phyloP scores from a whole-genome alignment of 2,888 invertebrate species.

The Drosophila borealis region DNA sequence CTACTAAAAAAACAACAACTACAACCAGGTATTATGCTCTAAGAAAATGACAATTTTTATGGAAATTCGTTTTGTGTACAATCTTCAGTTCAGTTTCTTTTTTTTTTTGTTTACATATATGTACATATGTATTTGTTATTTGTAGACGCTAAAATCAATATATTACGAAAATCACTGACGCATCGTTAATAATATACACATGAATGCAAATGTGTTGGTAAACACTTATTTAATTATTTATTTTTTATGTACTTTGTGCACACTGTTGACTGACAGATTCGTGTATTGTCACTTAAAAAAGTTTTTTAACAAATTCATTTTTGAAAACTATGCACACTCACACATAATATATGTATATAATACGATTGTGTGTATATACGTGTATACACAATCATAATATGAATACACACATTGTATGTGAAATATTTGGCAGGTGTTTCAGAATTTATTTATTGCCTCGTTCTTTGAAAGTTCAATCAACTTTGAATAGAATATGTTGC shows the following conservation, averaged over 20 bases:
- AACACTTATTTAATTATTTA: conserved; percentile 17
- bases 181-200: conserved; percentile 27
- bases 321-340: conserved; percentile 14
- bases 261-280: conserved; percentile 35
- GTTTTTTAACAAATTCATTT: conserved; percentile 25
- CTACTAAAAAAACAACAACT: conserved; percentile 85
- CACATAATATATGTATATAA: background rate
- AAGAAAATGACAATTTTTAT: conserved; percentile 4
- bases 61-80: conserved; percentile 13
- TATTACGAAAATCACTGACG: no score
- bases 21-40: conserved; percentile 80
- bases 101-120: conserved; percentile 16
- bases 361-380: background rate
- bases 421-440: conserved; percentile 37
- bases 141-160: conserved; percentile 7
- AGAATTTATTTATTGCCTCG: background rate
- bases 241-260: conserved; percentile 21
- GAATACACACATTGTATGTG: background rate
- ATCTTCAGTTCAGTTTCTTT: conserved; percentile 14
- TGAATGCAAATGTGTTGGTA: conserved; percentile 8
- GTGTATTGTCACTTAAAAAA: conserved; percentile 35
- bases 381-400: background rate
- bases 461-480: conserved; percentile 36
- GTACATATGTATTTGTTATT: conserved; percentile 6
- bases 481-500: conserved; percentile 2